Base-by-base conservation (phyloP, 2,888 invertebrate genomes). In the Pyrrhia umbra region DNA sequence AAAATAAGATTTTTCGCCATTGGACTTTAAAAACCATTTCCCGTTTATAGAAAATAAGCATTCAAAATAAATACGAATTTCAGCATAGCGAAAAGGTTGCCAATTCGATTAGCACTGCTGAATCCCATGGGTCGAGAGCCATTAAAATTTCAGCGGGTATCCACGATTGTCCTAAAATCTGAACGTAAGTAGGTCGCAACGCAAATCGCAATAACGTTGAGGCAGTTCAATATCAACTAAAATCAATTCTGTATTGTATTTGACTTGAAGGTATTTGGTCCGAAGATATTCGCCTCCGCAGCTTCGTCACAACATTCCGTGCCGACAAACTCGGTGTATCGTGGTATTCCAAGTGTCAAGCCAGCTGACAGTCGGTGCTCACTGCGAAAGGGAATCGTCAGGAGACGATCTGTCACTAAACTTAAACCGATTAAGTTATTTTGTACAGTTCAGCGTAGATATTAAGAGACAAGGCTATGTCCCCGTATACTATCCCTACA, bases 281-380 rank as follows among this genome's bases (percentile, higher is more conserved):
- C 74, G 58, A 79, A 83, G 79, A 79, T 82, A 87, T 87, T 83
- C 70, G 75, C 63, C 76, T 77, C 76, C 75, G 80, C 77, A 82
- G 69, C 74, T 62, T 86, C 80, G 84, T 82, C 80, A 81, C 79
- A 61, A 82, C 81, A 85, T 84, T 86, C 83, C 82, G 68, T 79
- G 72, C 75, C 80, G 75, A 66, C 72, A 75, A 82, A 81, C 79
- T 83, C 78, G 80, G 82, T 71, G 79, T 83, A 81, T 78, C 80
- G 74, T 75, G 80, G 84, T 83, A 86, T 85, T 81, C 71, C 62
- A 74, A 81, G 78, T 83, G 82, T 83, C 84, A 81, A 82, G 73
- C 59, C 79, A 71, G 81, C 82, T 83, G 82, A 83, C 85, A 83
- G 82, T 79, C 71, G 57, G 67, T 72, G 67, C 70, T 76, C 72